Evolutionary conservation across 2,113 vertebrate species (phyloP), one percentile per base, ranked within the genome.

Genomic region (Chascanopsetta lugubris): DNA sequence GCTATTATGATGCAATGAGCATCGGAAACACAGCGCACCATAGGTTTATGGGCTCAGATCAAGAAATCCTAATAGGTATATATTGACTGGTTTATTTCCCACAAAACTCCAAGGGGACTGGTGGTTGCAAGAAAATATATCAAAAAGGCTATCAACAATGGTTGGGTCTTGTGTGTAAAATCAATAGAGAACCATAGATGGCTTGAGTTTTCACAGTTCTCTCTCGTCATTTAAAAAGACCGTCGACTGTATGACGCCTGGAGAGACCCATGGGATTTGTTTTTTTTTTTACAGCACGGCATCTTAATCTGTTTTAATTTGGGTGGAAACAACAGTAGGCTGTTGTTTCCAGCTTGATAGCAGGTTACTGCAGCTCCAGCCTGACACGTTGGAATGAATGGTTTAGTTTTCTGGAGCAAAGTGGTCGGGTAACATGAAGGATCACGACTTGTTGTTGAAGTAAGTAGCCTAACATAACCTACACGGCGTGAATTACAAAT

Each of bases 11-110:
- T 94, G 94, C 96, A 94, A 96, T 95, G 93, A 96, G 94, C 93
- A 92, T 94, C 93, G 89, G 86, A 91, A 93, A 85, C 62, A 18
- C 54, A 36, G 70, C 20, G 47, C 93, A 93, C 93, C 94, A 94
- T 93, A 81, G 95, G 94, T 98, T 99, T 97, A 98, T 95, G 93
- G 94, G 94, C 93, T 94, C 94, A 97, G 96, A 97, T 98, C 96
- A 98, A 98, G 95, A 96, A 96, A 98, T 96, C 94, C 96, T 98
- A 98, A 98, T 98, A 96, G 96, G 96, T 95, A 92, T 94, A 96
- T 98, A 98, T 97, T 97, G 96, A 98, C 95, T 94, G 93, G 92
- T 95, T 95, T 91, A 87, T 90, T 90, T 92, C 76, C 89, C 67
- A 88, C 92, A 95, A 94, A 95, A 94, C 94, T 96, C 95, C 88